phyloP scores from a whole-genome alignment of 2,113 vertebrate species.

The Sciurus niger region DNA sequence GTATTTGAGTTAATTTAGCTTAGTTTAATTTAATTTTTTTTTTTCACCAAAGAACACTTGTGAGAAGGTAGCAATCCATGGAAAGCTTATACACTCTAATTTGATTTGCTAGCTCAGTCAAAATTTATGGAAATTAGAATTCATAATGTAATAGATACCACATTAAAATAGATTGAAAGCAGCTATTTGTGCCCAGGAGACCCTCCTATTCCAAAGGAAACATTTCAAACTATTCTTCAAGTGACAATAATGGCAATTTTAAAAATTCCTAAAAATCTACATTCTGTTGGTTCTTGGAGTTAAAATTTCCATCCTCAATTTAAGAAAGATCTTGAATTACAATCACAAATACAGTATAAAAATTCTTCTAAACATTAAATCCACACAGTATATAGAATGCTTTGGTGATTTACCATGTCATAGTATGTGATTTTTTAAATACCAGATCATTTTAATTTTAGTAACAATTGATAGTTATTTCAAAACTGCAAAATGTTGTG shows the following conservation, averaged over 20 bases:
- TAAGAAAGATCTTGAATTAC: neutral
- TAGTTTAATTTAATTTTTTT: neutral
- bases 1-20: constrained; percentile 17
- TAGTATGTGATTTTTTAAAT: neutral
- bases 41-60: neutral
- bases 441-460: neutral
- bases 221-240: constrained; percentile 35
- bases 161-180: constrained; percentile 16
- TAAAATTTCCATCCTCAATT: neutral
- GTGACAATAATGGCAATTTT: neutral
- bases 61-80: neutral
- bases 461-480: neutral
- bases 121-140: constrained; percentile 38
- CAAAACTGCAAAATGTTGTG: neutral
- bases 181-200: neutral
- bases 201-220: neutral
- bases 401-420: neutral
- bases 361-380: constrained; percentile 25
- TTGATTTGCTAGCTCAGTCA: neutral
- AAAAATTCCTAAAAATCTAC: neutral
- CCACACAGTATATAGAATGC: neutral
- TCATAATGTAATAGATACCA: neutral
- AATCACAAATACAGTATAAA: neutral
- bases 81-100: neutral
- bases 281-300: neutral